These are phyloP conservation scores for Pseudomyrmex cubaensis DNA, from an alignment of 1,140 invertebrate species.

Conservation along the genomic window DNA sequence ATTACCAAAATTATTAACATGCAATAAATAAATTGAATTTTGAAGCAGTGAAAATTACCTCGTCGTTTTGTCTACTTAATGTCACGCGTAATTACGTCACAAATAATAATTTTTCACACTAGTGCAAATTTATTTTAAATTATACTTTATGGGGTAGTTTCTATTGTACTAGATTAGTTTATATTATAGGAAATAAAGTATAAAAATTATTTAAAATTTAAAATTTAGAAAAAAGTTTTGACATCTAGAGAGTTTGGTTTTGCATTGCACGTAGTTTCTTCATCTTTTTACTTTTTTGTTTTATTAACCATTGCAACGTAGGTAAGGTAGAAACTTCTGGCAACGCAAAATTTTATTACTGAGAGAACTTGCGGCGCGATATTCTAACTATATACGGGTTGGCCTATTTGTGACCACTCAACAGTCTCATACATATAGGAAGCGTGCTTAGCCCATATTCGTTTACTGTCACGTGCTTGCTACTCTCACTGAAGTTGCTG, in stretches of 20 bases:
- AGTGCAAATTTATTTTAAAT: too few relatives aligned
- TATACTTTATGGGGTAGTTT: too few relatives aligned
- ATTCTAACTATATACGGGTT: not conserved
- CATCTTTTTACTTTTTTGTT: not conserved
- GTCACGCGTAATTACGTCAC: too few relatives aligned
- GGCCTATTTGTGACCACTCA: not conserved
- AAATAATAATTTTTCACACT: too few relatives aligned
- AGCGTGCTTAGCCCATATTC: conserved; percentile 15
- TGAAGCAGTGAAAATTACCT: too few relatives aligned
- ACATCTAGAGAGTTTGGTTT: not conserved
- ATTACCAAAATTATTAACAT: too few relatives aligned
- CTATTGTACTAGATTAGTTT: too few relatives aligned
- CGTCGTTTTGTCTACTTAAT: too few relatives aligned
- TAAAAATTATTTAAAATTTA: not conserved
- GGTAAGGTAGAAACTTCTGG: conserved; percentile 47
- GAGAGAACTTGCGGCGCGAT: not conserved
- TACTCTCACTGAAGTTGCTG: not conserved
- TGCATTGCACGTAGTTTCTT: not conserved
- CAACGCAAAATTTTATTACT: not conserved
- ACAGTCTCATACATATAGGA: not conserved
- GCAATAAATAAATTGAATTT: conserved; percentile 10
- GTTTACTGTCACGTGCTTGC: not conserved
- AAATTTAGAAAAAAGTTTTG: not conserved
- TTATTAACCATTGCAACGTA: not conserved
- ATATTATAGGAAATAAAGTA: not conserved